Evolutionary conservation across 2,888 invertebrate species (phyloP), one percentile per base, ranked within the genome.

Genomic region (Chamaedrilus cognettii): DNA sequence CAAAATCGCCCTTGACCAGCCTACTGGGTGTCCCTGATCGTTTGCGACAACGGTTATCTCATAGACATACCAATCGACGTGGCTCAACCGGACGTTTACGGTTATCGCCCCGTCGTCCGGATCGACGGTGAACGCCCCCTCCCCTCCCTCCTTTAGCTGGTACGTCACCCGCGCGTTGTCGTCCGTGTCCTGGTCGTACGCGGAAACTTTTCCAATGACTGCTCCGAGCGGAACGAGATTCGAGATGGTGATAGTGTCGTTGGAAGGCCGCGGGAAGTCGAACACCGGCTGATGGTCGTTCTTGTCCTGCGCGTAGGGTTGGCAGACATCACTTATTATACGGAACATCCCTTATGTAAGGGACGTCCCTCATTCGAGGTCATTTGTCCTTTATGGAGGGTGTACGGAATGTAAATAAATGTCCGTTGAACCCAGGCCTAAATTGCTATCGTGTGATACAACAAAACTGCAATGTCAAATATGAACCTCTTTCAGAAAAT

Each of bases 271-370:
- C 51, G 71, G 71, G 28, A 60, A 67, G 15, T 65, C 57, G 56
- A 71, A 71, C 3, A 63, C 52, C 0, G 71, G 71, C 15, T 33
- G 58, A 55, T 71, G 67, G 61, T 71, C 71, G 55, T 71, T 71
- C 23, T 56, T 63, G 56, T 71, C 71, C 49, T n/a, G n/a, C n/a
- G n/a, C n/a, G n/a, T n/a, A n/a, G n/a, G n/a, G n/a, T n/a, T n/a
- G n/a, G n/a, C n/a, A n/a, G n/a, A n/a, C n/a, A n/a, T n/a, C n/a
- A n/a, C n/a, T n/a, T n/a, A n/a, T n/a, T n/a, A n/a, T n/a, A n/a
- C n/a, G n/a, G n/a, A n/a, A n/a, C n/a, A n/a, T n/a, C n/a, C n/a
- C n/a, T n/a, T n/a, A n/a, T n/a, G n/a, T n/a, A n/a, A n/a, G n/a
- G n/a, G n/a, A n/a, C n/a, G n/a, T n/a, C n/a, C n/a, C n/a, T n/a